Percentiles rank a stretch among this genome's conserved stretches.
phyloP scores from a whole-genome alignment of 2,113 vertebrate genomes.

The Halichoeres trimaculatus region DNA sequence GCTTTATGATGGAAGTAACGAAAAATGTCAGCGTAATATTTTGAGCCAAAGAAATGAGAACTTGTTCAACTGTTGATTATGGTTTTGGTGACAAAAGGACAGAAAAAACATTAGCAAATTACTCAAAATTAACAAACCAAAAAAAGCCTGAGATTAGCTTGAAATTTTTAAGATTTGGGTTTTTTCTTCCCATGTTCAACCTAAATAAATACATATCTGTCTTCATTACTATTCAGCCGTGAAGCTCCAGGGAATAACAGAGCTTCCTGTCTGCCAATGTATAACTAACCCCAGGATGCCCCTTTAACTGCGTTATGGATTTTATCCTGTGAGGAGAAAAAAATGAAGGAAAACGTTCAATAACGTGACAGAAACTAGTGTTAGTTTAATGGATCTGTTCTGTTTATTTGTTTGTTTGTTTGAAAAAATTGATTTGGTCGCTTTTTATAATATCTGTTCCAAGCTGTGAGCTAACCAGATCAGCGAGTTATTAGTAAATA shows the following conservation, averaged over 20 bases:
- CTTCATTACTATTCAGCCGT: slow-evolving; percentile 32
- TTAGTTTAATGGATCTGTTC: background rate
- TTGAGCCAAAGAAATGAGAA: too few relatives aligned
- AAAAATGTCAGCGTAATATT: too few relatives aligned
- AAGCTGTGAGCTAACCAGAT: background rate
- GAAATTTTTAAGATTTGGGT: too few relatives aligned
- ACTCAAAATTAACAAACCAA: too few relatives aligned
- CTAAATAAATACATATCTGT: background rate
- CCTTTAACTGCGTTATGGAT: slow-evolving; percentile 31
- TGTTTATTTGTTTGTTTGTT: background rate
- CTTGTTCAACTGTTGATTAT: too few relatives aligned
- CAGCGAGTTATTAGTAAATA: too few relatives aligned
- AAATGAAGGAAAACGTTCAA: background rate
- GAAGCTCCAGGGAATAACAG: slow-evolving; percentile 2
- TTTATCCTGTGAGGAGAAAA: background rate
- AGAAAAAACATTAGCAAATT: too few relatives aligned
- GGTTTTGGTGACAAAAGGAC: too few relatives aligned
- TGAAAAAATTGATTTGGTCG: background rate
- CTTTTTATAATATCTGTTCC: background rate
- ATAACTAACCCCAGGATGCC: slow-evolving; percentile 24
- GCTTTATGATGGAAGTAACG: too few relatives aligned
- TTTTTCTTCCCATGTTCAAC: background rate
- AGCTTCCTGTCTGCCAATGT: slow-evolving; percentile 12
- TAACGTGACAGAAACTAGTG: background rate
- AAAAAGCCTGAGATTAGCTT: too few relatives aligned